Evolutionary conservation across 2,888 invertebrate genomes (phyloP), one percentile per base, ranked within the genome.

Genomic region (Crioceris asparagi): DNA sequence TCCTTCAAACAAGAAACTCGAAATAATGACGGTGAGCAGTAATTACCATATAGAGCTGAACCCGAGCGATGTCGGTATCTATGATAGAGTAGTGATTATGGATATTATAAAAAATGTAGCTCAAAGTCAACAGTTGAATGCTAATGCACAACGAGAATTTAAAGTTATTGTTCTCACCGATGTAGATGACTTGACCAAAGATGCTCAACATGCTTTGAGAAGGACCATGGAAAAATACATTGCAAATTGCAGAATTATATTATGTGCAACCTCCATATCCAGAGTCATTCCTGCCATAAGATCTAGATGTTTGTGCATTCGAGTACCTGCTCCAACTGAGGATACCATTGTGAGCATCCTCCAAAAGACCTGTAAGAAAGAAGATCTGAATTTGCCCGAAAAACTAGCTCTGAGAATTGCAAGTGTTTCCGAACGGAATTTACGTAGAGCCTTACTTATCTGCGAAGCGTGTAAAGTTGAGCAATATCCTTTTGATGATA

Each of bases 171-270:
- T 99, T 7, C 65, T 99, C 39, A 90, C 88, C 36, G 96, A 97
- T 63, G 96, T 93, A 0, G 97, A 98, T 60, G 79, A 83, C 43
- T 69, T 99, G 26, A 87, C 92, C 0, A 92, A 88, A 64, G 97
- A 98, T 68, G 98, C 98, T 0, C 98, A 99, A 60, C 96, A 98
- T 64, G 97, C 96, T 0, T 68, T 99, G 33, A 79, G 98, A 49
- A 77, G 98, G 30, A 99, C 98, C 0, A 98, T 99, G 98, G 98
- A 99, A 65, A 98, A 98, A 61, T 98, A 98, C 64, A 84, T 93
- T 38, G 71, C 84, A 11, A 93, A 92, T 2, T 98, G 97, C 61
- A 77, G 97, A 11, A 70, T 97, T 3, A 91, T 98, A 52, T 72
- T 99, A 1, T 88, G 91, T 52, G 88, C 93, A 1, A 92, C 92